phyloP scores from a whole-genome alignment of 2,888 invertebrate genomes.

The Anorthoa munda region DNA sequence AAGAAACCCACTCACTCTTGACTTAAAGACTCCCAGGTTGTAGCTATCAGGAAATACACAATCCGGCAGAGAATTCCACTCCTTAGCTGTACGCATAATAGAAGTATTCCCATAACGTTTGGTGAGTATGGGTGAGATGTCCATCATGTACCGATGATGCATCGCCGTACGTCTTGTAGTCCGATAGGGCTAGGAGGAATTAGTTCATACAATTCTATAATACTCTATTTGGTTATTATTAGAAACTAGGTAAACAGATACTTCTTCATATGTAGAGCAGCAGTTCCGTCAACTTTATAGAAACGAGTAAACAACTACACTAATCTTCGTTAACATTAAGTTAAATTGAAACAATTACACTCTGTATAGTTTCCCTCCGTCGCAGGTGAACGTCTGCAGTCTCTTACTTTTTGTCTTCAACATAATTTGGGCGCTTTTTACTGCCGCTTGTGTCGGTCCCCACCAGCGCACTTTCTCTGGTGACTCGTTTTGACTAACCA shows the following conservation, averaged over 20 bases:
- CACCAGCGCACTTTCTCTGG: conserved; percentile 77
- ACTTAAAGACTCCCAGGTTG: too few species aligned
- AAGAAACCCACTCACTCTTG: too few species aligned
- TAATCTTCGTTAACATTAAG: conserved; percentile 55
- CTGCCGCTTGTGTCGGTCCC: conserved; percentile 59
- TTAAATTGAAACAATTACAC: conserved; percentile 65
- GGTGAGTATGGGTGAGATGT: too few species aligned
- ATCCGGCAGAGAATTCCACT: too few species aligned
- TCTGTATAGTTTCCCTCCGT: conserved; percentile 53
- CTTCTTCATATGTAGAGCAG: conserved; percentile 13
- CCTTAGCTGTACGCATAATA: too few species aligned
- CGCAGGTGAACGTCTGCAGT: conserved; percentile 74
- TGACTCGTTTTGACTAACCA: conserved; percentile 72
- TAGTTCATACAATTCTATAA: too few species aligned
- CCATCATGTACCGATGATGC: too few species aligned
- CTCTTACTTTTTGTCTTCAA: conserved; percentile 74
- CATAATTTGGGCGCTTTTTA: conserved; percentile 75
- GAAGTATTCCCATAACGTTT: too few species aligned
- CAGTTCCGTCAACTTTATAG: conserved; percentile 35
- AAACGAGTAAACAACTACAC: conserved; percentile 40
- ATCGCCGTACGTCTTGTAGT: too few species aligned
- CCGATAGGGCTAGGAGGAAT: too few species aligned
- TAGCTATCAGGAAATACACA: too few species aligned
- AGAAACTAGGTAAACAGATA: conserved; percentile 7
- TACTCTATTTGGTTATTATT: not conserved